Evolutionary conservation across 2,113 vertebrate species (phyloP), one percentile per base, ranked within the genome.

Genomic region (Heliornis fulica): DNA sequence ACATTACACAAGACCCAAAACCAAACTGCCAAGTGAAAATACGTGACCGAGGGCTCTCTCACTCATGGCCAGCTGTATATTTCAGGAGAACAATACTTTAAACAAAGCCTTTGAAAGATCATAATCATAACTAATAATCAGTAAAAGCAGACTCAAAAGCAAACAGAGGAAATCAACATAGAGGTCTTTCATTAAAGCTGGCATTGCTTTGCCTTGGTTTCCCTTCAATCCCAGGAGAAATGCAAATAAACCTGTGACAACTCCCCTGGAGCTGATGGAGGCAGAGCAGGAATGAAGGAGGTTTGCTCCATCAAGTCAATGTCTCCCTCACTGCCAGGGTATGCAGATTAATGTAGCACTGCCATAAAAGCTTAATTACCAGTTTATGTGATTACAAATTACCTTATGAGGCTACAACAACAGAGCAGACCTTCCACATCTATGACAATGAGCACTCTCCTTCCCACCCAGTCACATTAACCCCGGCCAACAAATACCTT

Each of bases 191-290:
- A 87, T 82, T 86, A 94, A 91, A 59, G 70, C 61, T 50, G 15
- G 40, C 4, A 7, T 43, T 26, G 40, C 18, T 65, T 77, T 87
- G 57, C 70, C 32, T 92, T 74, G 31, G 46, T 94, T 95, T 65
- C 53, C 78, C 53, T 90, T 84, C 76, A 91, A 4, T 78, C 76
- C 51, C 65, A 57, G 61, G 77, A 89, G 74, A 94, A 90, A 96
- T 63, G 75, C 51, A 92, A 95, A 96, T 93, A 87, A 90, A 90
- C n/a, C 41, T 45, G 31, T 74, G 72, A 87, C 51, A 86, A 90
- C 60, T 89, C n/a, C 76, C 77, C 80, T 50, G 7, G 9, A 87
- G 56, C 82, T 22, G 32, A 48, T 2, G 3, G 48, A 91, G 61
- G 40, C 63, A 88, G 31, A 85, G 6, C 45, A 66, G 75, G 66